Evolutionary conservation across 2,113 vertebrate genomes (phyloP), one percentile per base, ranked within the genome.

Genomic region (Pomatorhinus ruficollis): DNA sequence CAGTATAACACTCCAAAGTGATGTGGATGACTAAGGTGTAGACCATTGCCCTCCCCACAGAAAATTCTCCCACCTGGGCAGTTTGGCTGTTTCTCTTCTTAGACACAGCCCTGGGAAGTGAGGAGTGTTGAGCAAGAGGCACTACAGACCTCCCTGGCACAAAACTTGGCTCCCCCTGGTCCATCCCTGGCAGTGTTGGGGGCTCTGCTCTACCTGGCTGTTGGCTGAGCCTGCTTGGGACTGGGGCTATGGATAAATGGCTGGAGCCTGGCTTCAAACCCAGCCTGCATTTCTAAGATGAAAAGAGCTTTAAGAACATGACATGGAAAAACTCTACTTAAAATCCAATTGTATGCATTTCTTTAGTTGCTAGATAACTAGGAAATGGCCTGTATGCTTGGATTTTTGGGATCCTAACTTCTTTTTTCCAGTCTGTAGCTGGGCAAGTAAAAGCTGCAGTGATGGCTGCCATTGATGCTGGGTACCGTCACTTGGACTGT

Each of bases 401-500:
- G 37, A 37, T 64, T 72, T 64, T 68, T 50, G 63, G 21, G 15
- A 68, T 52, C 25, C 64, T 45, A 25, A 75, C 5, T 7, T 44
- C 42, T 9, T 25, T 44, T 91, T 87, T 92, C 19, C 81, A 99
- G 99, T 98, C 99, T 11, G 12, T 90, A 97, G 22, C 96, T 96
- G 99, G 98, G 23, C 92, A 98, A 49, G 98, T 98, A 25, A 87
- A 72, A 0, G 98, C 98, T 50, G 98, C 98, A 0, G 98, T 99
- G 75, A 98, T 97, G 87, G 86, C 82, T 21, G 99, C 99, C 0
- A 98, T 99, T 2, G 97, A 98, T 15, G 80, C 96, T 0, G 98
- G 99, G 2, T 99, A 99, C 95, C 98, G 98, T 8, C 99, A 99
- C 96, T 97, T 99, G 0, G 99, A 99, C 45, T 98, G 98, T 4